Conservation (phyloP, 37 sponge, comb jelly and placozoan species). For the Ephydatia muelleri region DNA sequence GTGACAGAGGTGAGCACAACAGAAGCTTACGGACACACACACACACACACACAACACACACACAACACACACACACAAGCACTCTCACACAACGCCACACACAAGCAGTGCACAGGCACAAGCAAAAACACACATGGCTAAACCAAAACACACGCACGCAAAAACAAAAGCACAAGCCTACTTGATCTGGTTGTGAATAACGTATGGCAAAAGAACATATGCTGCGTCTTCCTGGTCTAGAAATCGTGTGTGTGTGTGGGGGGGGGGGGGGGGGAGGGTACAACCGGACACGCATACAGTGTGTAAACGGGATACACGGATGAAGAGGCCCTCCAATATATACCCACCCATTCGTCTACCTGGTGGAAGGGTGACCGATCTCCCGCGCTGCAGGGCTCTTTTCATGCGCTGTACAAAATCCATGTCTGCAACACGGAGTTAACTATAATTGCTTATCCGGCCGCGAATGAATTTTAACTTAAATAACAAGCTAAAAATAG, state of each 20-base stretch:
- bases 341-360: conserved; percentile 21
- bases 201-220: conserved; percentile 70
- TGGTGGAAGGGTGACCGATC: conserved; percentile 80
- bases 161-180: neutral
- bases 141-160: conserved; percentile 1
- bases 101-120: neutral
- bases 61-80: neutral
- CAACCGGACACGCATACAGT: conserved; percentile 8
- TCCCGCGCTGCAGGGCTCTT: conserved; percentile 71
- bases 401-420: conserved; percentile 69
- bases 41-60: neutral
- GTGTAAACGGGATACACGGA: too few species aligned
- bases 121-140: neutral
- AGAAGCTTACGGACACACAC: neutral
- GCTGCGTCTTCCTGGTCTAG: conserved; percentile 72
- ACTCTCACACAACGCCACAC: neutral
- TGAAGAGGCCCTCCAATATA: neutral
- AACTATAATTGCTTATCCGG: neutral
- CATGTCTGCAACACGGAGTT: conserved; percentile 8
- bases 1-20: neutral
- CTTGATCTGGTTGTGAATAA: conserved; percentile 83
- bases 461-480: neutral
- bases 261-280: neutral
- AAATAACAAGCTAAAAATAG: too few species aligned
- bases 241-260: neutral